These are phyloP conservation scores for Xylocopa sonorina DNA, from an alignment of 1,140 invertebrate species.

Conservation along the genomic window DNA sequence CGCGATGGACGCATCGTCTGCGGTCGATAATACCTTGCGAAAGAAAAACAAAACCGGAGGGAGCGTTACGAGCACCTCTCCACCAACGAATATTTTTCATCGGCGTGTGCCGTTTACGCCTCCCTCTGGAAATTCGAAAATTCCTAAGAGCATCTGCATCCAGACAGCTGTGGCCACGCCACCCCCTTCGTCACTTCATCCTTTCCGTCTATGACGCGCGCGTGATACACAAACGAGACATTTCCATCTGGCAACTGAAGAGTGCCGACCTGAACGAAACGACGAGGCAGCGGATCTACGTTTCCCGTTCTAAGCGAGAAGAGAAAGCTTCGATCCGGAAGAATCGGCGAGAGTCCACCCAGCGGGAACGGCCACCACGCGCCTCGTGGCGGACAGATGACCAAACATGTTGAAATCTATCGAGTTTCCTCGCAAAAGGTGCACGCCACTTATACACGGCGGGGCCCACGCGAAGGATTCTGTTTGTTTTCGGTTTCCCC, in stretches of 20 bases:
- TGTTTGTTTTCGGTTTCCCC: slow-evolving; percentile 52
- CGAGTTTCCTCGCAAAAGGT: slow-evolving; percentile 38
- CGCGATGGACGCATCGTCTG: neutral
- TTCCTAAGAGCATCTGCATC: slow-evolving; percentile 58
- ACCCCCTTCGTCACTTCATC: slow-evolving; percentile 47
- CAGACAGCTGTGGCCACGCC: slow-evolving; percentile 40
- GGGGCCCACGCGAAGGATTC: slow-evolving; percentile 36
- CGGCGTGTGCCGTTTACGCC: slow-evolving; percentile 23
- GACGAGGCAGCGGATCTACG: neutral
- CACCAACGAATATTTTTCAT: neutral
- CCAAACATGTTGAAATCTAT: slow-evolving; percentile 32
- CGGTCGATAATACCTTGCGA: neutral
- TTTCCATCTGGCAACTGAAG: slow-evolving; percentile 23
- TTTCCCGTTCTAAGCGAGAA: too few relatives aligned
- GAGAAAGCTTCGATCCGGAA: neutral
- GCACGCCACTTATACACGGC: neutral
- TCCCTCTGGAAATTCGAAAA: slow-evolving; percentile 11
- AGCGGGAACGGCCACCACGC: neutral
- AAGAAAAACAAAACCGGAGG: neutral
- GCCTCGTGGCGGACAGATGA: slow-evolving; percentile 37
- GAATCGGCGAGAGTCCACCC: neutral
- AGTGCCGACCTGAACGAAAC: neutral
- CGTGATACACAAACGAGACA: slow-evolving; percentile 16
- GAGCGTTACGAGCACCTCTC: neutral
- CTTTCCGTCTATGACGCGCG: neutral